These are phyloP conservation scores for Herpetotheres cachinnans DNA, from an alignment of 2,113 vertebrate genomes.

Conservation along the genomic window DNA sequence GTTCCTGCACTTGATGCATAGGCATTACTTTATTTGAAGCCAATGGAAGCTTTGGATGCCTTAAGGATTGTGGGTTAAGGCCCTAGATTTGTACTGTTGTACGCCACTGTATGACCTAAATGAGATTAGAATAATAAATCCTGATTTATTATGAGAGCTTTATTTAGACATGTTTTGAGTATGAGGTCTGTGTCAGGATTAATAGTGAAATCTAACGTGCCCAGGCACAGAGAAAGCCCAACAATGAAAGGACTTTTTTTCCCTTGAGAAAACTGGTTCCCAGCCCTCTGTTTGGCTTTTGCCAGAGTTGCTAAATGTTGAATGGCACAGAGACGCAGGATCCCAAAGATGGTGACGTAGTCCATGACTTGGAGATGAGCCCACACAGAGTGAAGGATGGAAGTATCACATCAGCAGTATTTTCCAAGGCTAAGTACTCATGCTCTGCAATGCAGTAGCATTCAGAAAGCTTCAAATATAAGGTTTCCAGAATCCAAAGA, in stretches of 20 bases:
- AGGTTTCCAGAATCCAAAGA: neutral
- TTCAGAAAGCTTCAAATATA: neutral
- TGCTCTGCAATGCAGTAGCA: neutral
- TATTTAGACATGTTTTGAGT: slow-evolving; percentile 54
- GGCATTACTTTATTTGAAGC: neutral
- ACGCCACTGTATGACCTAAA: slow-evolving; percentile 54
- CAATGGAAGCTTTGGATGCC: neutral
- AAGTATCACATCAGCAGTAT: neutral
- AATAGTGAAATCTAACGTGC: slow-evolving; percentile 44
- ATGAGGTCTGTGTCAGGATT: slow-evolving; percentile 44
- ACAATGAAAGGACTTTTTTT: slow-evolving; percentile 33
- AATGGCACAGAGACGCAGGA: neutral
- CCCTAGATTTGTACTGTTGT: slow-evolving; percentile 6
- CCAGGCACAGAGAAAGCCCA: slow-evolving; percentile 21
- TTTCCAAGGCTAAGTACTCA: neutral
- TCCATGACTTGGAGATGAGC: neutral
- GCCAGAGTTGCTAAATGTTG: neutral
- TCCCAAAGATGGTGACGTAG: slow-evolving; percentile 5
- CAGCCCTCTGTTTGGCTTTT: slow-evolving; percentile 30
- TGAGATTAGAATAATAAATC: slow-evolving; percentile 67
- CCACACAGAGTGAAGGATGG: neutral
- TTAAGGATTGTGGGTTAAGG: slow-evolving; percentile 38
- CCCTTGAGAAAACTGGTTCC: slow-evolving; percentile 56
- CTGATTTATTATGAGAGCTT: slow-evolving; percentile 57
- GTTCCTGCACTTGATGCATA: neutral